These are phyloP conservation scores for Peribatodes rhomboidaria DNA, from an alignment of 2,888 invertebrate species.

Conservation along the genomic window DNA sequence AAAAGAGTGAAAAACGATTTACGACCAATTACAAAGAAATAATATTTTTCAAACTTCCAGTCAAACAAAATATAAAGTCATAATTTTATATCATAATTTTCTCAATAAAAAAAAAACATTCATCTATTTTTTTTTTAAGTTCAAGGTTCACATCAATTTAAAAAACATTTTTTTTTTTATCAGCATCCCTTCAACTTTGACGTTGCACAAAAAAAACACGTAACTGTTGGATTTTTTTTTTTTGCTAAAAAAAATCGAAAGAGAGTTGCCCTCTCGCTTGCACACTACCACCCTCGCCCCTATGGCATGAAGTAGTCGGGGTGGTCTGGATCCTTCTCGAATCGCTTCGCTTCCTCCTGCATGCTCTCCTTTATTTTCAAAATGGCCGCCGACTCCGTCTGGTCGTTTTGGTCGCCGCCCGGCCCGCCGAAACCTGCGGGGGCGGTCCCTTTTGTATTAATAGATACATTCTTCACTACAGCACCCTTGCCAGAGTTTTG, in stretches of 20 bases:
- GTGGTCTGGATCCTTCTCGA: slow-evolving; percentile 98
- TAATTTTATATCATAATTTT: too few species aligned
- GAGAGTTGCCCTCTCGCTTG: background rate
- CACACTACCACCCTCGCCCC: slow-evolving; percentile 4
- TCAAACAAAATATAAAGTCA: too few species aligned
- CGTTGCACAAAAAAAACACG: too few species aligned
- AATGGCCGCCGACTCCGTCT: slow-evolving; percentile 99
- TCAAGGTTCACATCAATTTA: too few species aligned
- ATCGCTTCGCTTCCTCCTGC: slow-evolving; percentile 99
- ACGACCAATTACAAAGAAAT: too few species aligned
- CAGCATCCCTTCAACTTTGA: too few species aligned
- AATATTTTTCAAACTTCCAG: too few species aligned
- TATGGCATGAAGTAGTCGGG: slow-evolving; percentile 99
- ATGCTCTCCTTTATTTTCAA: slow-evolving; percentile 99
- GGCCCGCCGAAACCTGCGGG: slow-evolving; percentile 82
- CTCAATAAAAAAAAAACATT: too few species aligned
- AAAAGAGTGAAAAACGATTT: too few species aligned
- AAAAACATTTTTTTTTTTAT: too few species aligned
- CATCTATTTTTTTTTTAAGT: too few species aligned
- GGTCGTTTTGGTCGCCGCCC: slow-evolving; percentile 89
- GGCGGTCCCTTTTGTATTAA: slow-evolving; percentile 45
- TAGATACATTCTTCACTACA: slow-evolving; percentile 25
- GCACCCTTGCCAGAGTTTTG: too few species aligned
- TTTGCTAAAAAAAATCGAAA: background rate
- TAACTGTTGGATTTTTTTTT: background rate